Base-by-base conservation (phyloP, 2,113 vertebrate species). In the Periophthalmus modestus region DNA sequence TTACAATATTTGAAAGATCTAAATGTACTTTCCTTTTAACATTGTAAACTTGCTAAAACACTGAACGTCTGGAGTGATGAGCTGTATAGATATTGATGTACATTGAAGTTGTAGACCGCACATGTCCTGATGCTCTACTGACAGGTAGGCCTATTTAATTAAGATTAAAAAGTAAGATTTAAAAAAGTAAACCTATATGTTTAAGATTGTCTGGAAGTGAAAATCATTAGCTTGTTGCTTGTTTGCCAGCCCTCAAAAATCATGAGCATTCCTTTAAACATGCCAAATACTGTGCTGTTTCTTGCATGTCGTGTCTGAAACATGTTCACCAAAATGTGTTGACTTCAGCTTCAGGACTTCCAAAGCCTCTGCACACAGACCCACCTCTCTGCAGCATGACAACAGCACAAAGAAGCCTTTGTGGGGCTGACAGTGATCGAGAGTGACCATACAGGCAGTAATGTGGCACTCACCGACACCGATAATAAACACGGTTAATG, bases 371-470 rank as follows among this genome's bases (percentile, higher is more conserved):
- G 12, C 13, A 24, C 57, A 16, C 11, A 39, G 9, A 9, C 50
- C 54, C 66, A 47, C 12, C 18, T 16, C 55, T 54, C 66, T 52
- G 68, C 66, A 55, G 46, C 24, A 58, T 69, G 48, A 6, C 65
- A 52, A 50, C 16, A 63, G 2, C 16, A 23, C 52, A 18, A 75
- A 52, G 50, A 69, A 61, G 59, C 12, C 48, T 39, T 19, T 10
- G 24, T 21, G 71, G 58, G 39, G 62, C 18, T 65, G 76, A 79
- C 65, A 54, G 11, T 66, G 58, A 83, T 52, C 24, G 78, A 85
- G 66, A 66, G 57, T 48, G 66, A 75, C 66, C 59, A 33, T 36
- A 52, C 24, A 57, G 43, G 36, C 57, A 23, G 39, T 65, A 55
- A 68, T 21, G 15, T 21, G 24, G 21, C 15, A 54, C 11, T 63